These are phyloP conservation scores for Sparidentex hasta DNA, from an alignment of 2,797 vertebrate species.

Conservation along the genomic window DNA sequence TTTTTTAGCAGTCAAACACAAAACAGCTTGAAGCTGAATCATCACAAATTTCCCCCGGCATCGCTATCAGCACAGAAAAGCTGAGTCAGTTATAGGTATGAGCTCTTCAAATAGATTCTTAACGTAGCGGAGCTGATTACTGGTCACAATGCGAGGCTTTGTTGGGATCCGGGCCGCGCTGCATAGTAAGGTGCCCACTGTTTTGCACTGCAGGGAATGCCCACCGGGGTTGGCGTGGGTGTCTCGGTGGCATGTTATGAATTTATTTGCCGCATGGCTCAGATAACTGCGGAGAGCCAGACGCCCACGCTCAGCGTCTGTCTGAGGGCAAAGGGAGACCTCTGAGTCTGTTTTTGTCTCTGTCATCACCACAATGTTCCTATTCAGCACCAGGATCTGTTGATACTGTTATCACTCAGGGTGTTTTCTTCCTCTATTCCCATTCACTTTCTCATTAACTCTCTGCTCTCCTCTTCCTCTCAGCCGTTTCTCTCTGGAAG, in stretches of 20 bases:
- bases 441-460: constrained; percentile 22
- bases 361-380: constrained; percentile 56
- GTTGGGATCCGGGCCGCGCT: constrained; percentile 50
- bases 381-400: constrained; percentile 31
- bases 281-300: constrained; percentile 71
- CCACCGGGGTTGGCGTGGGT: constrained; percentile 72
- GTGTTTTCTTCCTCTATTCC: constrained; percentile 24
- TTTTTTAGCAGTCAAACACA: background rate
- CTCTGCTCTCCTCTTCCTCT: background rate
- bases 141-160: constrained; percentile 64
- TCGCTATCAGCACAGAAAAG: background rate
- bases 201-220: constrained; percentile 76
- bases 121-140: constrained; percentile 1
- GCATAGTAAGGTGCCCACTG: constrained; percentile 56
- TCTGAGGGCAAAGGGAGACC: constrained; percentile 63
- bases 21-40: constrained; percentile 35
- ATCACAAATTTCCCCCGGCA: constrained; percentile 27
- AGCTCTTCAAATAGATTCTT: constrained; percentile 14
- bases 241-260: constrained; percentile 77
- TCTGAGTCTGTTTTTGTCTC: constrained; percentile 60
- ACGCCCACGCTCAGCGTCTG: constrained; percentile 71
- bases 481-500: background rate
- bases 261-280: constrained; percentile 76
- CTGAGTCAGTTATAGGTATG: background rate
- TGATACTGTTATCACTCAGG: constrained; percentile 33